phyloP scores from a whole-genome alignment of 2,113 vertebrate genomes.

The Chionis minor region DNA sequence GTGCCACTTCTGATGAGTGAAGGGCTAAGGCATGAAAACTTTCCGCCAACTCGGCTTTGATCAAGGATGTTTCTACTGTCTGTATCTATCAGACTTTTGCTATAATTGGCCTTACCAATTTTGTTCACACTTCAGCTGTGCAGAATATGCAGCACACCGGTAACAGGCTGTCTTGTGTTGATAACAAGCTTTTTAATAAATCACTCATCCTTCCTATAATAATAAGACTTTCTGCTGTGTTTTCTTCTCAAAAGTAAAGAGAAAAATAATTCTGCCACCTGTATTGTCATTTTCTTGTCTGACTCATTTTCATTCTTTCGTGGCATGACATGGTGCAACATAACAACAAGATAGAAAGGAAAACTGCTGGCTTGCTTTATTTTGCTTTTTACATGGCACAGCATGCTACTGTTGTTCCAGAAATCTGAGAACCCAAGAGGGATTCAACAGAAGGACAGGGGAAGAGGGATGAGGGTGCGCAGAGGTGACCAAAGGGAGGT shows the following conservation, averaged over 20 bases:
- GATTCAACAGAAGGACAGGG: background rate
- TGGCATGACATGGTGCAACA: conserved; percentile 1
- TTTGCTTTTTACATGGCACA: background rate
- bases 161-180: conserved; percentile 69
- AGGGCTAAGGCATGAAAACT: conserved; percentile 55
- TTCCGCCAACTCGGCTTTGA: conserved; percentile 53
- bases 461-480: background rate
- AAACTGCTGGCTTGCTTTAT: background rate
- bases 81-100: conserved; percentile 52
- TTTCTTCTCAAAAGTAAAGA: conserved; percentile 49
- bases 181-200: conserved; percentile 72
- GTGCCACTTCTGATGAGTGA: conserved; percentile 39
- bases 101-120: conserved; percentile 66
- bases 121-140: conserved; percentile 58
- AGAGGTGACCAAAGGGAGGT: background rate
- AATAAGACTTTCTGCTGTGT: conserved; percentile 54
- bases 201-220: conserved; percentile 65
- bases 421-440: background rate
- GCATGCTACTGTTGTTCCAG: background rate
- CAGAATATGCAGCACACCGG: conserved; percentile 50
- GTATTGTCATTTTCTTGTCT: conserved; percentile 44
- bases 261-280: conserved; percentile 44
- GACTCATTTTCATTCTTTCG: conserved; percentile 26
- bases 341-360: background rate
- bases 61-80: conserved; percentile 58